Base-by-base conservation (phyloP, 2,888 invertebrate genomes). In the Drosophila picticornis region DNA sequence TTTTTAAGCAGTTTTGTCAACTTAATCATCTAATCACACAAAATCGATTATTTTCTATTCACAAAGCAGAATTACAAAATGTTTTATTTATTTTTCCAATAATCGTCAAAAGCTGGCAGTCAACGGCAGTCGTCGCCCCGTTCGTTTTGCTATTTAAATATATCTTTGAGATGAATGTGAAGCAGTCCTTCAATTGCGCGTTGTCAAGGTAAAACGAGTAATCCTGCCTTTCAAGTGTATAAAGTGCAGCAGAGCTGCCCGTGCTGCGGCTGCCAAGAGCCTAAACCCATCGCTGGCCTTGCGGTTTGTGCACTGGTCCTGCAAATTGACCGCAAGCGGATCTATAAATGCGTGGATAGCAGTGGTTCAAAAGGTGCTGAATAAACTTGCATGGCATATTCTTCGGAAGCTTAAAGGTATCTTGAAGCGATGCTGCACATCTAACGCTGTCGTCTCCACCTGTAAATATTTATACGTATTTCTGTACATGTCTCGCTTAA, bases 291-390 rank as follows among this genome's bases (percentile, higher is more conserved):
- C 27, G 43, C 46, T 36, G 57, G 38, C 36, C 52, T 65, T 79
- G 80, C 34, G 80, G 77, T 60, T 62, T 46, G 46, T 29, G 25
- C n/a, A 19, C 46, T 29, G 38, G 16, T 48, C 46, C 36, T 38
- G 48, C 57, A 52, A 72, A 65, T 59, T 70, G 59, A 79, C 80
- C 80, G 52, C 80, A 79, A 66, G 27, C 61, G 58, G 53, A 62
- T 62, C 50, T 29, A 22, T n/a, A 22, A 0, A 36, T 36, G 7
- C 6, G 16, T 38, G 46, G 27, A 25, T 10, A 2, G 4, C 11
- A 16, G 13, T 31, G 25, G 48, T 51, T 43, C 56, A 65, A 60
- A 51, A 32, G 43, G 9, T 11, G 32, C 22, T 27, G 52, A 43
- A 29, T 46, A 11, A 25, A 10, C 2, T 22, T 10, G n/a, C 31